Conservation (phyloP, 2,113 vertebrate genomes). For the Mesoclemmys tuberculata region DNA sequence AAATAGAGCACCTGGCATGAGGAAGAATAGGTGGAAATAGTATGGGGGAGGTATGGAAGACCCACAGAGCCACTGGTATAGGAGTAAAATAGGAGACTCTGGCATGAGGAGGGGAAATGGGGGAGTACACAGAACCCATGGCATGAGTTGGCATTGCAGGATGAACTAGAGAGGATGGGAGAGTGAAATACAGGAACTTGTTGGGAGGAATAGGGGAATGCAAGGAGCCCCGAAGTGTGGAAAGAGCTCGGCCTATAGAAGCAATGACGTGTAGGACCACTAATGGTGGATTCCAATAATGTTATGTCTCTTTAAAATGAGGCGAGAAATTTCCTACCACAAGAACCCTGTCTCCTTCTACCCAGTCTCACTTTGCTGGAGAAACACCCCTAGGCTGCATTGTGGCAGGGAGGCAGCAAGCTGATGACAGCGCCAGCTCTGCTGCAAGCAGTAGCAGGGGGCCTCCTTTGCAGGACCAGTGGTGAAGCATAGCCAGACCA, state of each 20-base stretch:
- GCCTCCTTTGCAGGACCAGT: too few species aligned
- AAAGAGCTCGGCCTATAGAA: background rate
- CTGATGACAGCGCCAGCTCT: background rate
- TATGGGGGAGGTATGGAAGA: background rate
- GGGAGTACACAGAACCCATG: background rate
- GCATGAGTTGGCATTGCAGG: background rate
- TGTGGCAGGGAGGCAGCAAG: background rate
- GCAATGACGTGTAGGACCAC: background rate
- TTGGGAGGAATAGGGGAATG: background rate
- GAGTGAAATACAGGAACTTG: too few species aligned
- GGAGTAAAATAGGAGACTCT: background rate
- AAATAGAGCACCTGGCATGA: background rate
- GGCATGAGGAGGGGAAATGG: background rate
- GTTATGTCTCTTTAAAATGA: background rate
- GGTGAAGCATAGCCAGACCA: background rate
- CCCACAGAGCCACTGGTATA: background rate
- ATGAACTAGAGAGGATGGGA: background rate
- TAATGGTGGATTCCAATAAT: background rate
- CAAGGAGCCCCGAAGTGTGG: background rate
- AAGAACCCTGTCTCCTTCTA: background rate
- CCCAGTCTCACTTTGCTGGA: background rate
- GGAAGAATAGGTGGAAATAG: background rate
- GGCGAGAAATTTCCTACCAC: background rate
- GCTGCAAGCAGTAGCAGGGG: background rate
- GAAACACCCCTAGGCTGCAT: too few species aligned